Evolutionary conservation across 2,113 vertebrate genomes (phyloP), one percentile per base, ranked within the genome.

Genomic region (Numida meleagris): DNA sequence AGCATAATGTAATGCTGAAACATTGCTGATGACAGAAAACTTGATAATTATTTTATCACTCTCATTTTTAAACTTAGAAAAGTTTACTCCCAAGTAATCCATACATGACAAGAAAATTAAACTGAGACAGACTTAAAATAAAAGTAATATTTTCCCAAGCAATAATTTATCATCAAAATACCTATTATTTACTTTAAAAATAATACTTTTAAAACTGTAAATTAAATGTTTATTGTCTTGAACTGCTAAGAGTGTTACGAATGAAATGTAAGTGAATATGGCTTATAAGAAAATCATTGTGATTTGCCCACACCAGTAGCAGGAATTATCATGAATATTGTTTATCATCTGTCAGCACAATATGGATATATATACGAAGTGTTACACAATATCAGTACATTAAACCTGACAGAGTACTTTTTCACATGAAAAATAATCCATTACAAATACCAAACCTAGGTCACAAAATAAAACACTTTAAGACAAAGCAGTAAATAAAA

Each of bases 311-410:
- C 21, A 89, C 53, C 45, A 91, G 86, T 88, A 96, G 93, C 86
- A 84, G 33, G 59, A 93, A 92, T 90, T 95, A 45, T 88, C 90
- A 85, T 66, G 36, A 81, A 78, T 58, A 86, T 92, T 3, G 94
- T 97, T 96, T 96, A 85, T 94, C 91, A 86, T 94, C 51, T 91
- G 14, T 84, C 94, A 95, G 68, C 40, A 29, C 86, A 87, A 84
- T 93, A 85, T 83, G 78, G 36, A n/a, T 84, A 73, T 53, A 89
- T 82, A 48, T 55, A 87, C 7, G 89, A 96, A 88, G 50, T 91
- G 78, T 90, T 94, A 85, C 12, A 61, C 46, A 95, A 81, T 19
- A 83, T 24, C 62, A 92, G 45, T 86, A 86, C 78, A 93, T 94
- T 96, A 93, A 95, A 82, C 33, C 34, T 83, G 46, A n/a, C 45